Percentiles rank a stretch among this genome's conserved stretches.
Conservation (phyloP, 2,797 vertebrate species). For the Hyperoplus lanceolatus region DNA sequence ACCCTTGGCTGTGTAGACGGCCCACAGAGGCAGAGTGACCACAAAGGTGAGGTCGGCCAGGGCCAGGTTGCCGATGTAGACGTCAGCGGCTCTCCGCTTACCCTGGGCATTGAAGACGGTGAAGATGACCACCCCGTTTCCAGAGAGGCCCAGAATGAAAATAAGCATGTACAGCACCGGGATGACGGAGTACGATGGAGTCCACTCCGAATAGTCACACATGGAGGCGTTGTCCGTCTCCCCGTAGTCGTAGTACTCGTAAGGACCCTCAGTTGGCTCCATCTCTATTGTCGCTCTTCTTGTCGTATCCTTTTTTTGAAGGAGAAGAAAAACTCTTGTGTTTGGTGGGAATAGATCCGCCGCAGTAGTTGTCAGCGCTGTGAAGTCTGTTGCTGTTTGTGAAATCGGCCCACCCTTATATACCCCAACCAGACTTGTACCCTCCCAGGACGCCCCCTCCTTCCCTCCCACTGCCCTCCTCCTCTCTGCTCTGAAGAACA, state of each 20-base stretch:
- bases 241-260: conserved; percentile 79
- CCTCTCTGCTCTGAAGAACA: conserved; percentile 36
- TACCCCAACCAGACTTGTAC: conserved; percentile 53
- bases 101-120: conserved; percentile 89
- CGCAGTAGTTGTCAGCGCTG: conserved; percentile 38
- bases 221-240: conserved; percentile 74
- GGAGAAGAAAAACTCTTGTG: neutral
- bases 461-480: conserved; percentile 41
- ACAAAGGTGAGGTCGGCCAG: conserved; percentile 93
- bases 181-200: conserved; percentile 87
- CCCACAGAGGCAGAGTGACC: conserved; percentile 92
- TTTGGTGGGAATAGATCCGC: conserved; percentile 41
- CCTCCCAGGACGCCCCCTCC: conserved; percentile 55
- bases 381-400: conserved; percentile 66
- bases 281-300: conserved; percentile 42
- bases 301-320: conserved; percentile 6
- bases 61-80: conserved; percentile 93
- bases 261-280: conserved; percentile 26
- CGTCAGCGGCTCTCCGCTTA: conserved; percentile 86
- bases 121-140: conserved; percentile 92
- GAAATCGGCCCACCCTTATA: conserved; percentile 74
- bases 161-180: conserved; percentile 92
- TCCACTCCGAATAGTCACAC: conserved; percentile 88
- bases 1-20: conserved; percentile 91
- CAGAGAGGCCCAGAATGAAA: conserved; percentile 90